Percentiles rank a stretch among this genome's conserved stretches.
Evolutionary conservation across 2,113 vertebrate genomes (phyloP).

Genomic region (Tachysurus fulvidraco): DNA sequence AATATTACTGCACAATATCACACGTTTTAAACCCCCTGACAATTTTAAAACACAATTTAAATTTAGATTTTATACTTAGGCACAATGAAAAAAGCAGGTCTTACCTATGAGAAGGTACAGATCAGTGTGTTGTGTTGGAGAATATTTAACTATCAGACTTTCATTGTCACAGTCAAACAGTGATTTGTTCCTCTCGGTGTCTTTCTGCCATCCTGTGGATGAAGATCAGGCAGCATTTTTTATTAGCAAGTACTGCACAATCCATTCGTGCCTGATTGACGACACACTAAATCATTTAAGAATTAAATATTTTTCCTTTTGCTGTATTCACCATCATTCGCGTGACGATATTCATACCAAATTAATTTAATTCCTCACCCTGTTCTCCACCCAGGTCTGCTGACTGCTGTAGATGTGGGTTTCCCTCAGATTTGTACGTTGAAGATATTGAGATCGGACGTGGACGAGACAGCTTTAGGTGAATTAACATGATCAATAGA

Average conservation of each 20-base stretch:
- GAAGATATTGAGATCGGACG: background rate
- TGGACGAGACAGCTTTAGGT: background rate
- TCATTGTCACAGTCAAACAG: background rate
- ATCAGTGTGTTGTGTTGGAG: background rate
- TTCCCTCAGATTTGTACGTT: background rate
- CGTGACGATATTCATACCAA: too few relatives aligned
- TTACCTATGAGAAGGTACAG: constrained; percentile 15
- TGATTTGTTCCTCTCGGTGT: background rate
- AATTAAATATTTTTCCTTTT: too few relatives aligned
- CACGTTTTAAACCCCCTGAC: background rate
- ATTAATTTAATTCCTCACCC: background rate
- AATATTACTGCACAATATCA: too few relatives aligned
- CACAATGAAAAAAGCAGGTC: background rate
- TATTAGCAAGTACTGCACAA: too few relatives aligned
- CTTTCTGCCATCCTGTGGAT: background rate
- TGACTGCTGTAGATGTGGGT: background rate
- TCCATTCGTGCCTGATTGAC: too few relatives aligned
- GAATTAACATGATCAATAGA: background rate
- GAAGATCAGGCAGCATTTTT: background rate
- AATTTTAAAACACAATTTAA: background rate
- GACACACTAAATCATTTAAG: too few relatives aligned
- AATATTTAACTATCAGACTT: background rate
- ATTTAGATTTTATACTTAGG: background rate
- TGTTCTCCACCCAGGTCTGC: background rate
- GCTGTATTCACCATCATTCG: too few relatives aligned